Evolutionary conservation across 1,140 invertebrate genomes (phyloP), one percentile per base, ranked within the genome.

Genomic region (Aphaenogaster rudis): DNA sequence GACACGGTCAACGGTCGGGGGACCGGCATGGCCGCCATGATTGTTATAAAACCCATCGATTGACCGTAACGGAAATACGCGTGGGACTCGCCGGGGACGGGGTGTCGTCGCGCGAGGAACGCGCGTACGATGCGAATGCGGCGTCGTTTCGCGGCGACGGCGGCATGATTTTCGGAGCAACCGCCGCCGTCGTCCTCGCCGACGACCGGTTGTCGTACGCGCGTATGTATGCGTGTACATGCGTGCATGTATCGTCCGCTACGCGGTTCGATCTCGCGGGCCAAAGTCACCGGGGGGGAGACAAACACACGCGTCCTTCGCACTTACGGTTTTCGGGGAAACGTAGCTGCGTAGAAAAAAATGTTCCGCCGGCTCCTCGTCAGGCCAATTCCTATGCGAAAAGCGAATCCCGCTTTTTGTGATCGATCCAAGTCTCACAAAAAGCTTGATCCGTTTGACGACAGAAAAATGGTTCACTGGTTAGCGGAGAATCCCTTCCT

Each of bases 371-470:
- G 77, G 84, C 89, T 87, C 82, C 87, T 84, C 80, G 86, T 88
- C 90, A 91, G 91, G 93, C 94, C 93, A 94, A 94, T 94, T 95
- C 94, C 94, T 95, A 94, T 94, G 91, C 95, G 95, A 95, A 95
- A 95, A 95, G 95, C 94, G 95, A 95, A 95, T 95, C 95, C 94
- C 92, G 95, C 95, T 95, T 95, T 95, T 95, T 95, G 95, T 95
- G 95, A 95, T 88, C 92, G 94, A 95, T 95, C 94, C 95, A 93
- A 95, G 88, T 95, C 93, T 95, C 95, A 95, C 94, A 95, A 95
- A 95, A 95, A 95, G 95, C 95, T 94, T 94, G 95, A 95, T 95
- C 93, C 95, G 94, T 95, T 95, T 95, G 92, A 95, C 94, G 95
- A 95, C 94, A 95, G 94, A 95, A 95, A 95, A 95, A 92, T 94